Base-by-base conservation (phyloP, 2,888 invertebrate genomes). In the Aporophyla nigra region DNA sequence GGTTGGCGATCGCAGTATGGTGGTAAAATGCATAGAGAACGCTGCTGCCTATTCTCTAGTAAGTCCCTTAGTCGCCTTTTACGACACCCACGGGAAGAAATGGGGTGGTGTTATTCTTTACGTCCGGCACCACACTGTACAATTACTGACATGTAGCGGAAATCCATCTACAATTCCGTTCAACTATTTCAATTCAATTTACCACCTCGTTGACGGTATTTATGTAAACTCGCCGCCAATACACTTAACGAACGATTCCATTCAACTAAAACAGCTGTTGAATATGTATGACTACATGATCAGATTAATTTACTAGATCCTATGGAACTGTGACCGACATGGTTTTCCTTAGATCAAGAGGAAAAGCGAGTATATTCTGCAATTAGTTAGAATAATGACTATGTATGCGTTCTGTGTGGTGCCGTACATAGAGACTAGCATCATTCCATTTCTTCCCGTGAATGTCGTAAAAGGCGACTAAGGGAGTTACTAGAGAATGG, bases 261-360 rank as follows among this genome's bases (percentile, higher is more conserved):
- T 80, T 80, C 62, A 71, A 51, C 24, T 72, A 69, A 66, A 82
- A 19, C 81, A 58, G n/a, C 76, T 74, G 56, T 63, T 86, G 76
- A 78, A 86, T 86, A 86, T 87, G 76, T 66, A 87, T 74, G n/a
- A 6, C 9, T 54, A 76, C 49, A 65, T 46, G 46, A 71, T 83
- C 46, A 66, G 21, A 56, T 53, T 51, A 66, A 76, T 70, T n/a
- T 58, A 74, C n/a, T 5, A 54, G 66, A 54, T 74, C 71, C 24
- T n/a, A 40, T 63, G 62, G 66, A 66, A 74, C 2, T 51, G 24
- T 65, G n/a, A 62, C 49, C 1, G 19, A 27, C 40, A 68, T 80
- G 62, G 16, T 82, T 87, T 83, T 80, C 86, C 87, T 33, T 10
- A 67, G 54, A 16, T 7, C 5, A 24, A 33, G 46, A 75, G 75